Evolutionary conservation across 2,113 vertebrate genomes (phyloP).

Genomic region (Menidia beryllina): DNA sequence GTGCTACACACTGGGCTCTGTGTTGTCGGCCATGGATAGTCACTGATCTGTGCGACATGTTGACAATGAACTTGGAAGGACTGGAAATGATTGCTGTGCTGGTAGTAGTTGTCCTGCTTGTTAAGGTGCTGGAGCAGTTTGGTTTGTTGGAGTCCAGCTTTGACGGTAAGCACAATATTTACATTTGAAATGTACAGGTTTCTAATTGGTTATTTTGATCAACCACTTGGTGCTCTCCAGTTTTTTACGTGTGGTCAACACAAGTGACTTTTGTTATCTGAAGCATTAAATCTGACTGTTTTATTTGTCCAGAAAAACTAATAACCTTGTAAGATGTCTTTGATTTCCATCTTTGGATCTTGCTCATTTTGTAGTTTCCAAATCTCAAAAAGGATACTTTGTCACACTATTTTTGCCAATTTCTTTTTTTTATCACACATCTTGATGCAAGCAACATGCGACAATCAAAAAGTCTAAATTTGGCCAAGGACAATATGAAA

Average conservation of each 20-base stretch:
- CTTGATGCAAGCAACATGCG: neutral
- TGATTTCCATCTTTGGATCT: slow-evolving; percentile 12
- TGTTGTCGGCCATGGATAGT: slow-evolving; percentile 79
- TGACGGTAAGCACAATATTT: slow-evolving; percentile 86
- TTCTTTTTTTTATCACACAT: neutral
- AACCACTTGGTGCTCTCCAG: slow-evolving; percentile 34
- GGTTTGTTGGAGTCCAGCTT: slow-evolving; percentile 92
- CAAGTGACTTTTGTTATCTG: neutral
- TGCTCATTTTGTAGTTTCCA: neutral
- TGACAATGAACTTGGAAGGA: slow-evolving; percentile 97
- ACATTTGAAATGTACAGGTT: neutral
- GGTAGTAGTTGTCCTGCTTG: slow-evolving; percentile 94
- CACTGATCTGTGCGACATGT: slow-evolving; percentile 84
- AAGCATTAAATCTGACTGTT: neutral
- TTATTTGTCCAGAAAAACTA: too few species aligned
- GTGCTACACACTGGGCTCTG: slow-evolving; percentile 76
- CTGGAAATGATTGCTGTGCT: slow-evolving; percentile 98
- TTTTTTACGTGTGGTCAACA: slow-evolving; percentile 9
- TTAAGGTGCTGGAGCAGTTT: slow-evolving; percentile 97
- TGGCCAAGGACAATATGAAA: neutral
- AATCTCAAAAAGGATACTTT: neutral
- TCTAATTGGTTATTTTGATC: neutral
- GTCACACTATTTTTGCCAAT: neutral
- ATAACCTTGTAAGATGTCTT: too few species aligned
- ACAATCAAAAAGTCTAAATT: neutral